Evolutionary conservation across 1,140 invertebrate species (phyloP).

Genomic region (Idris sp.): DNA sequence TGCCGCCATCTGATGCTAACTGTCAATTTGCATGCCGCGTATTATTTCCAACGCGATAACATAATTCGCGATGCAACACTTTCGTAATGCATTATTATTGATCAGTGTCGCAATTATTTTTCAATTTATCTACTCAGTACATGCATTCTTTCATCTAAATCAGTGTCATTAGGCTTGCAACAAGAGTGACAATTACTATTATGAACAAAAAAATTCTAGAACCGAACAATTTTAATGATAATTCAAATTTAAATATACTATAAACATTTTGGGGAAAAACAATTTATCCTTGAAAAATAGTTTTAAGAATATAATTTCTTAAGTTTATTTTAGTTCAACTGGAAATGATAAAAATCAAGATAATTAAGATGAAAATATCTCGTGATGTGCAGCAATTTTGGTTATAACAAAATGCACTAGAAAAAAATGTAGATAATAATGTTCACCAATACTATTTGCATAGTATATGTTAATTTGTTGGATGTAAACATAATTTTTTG

Average conservation of each 20-base stretch:
- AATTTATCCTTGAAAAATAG: too few relatives aligned
- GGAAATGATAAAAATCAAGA: too few relatives aligned
- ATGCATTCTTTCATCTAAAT: conserved; percentile 6
- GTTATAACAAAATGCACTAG: too few relatives aligned
- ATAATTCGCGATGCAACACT: conserved; percentile 47
- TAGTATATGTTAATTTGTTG: too few relatives aligned
- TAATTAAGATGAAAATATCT: too few relatives aligned
- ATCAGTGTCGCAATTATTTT: conserved; percentile 36
- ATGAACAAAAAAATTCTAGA: conserved; percentile 9
- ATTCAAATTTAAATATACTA: conserved; percentile 37
- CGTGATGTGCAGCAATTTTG: too few relatives aligned
- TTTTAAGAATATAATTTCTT: too few relatives aligned
- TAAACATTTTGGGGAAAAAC: too few relatives aligned
- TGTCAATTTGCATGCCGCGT: conserved; percentile 51
- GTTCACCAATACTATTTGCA: too few relatives aligned
- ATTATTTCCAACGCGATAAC: conserved; percentile 41
- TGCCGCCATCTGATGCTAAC: conserved; percentile 31
- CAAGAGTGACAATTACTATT: conserved; percentile 25
- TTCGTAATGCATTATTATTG: conserved; percentile 38
- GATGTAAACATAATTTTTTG: too few relatives aligned
- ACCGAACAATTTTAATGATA: conserved; percentile 20
- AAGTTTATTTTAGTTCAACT: too few relatives aligned
- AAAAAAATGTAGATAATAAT: too few relatives aligned
- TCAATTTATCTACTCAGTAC: conserved; percentile 22
- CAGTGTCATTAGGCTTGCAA: conserved; percentile 15